Base-by-base conservation (phyloP, 2,888 invertebrate species). In the Athalia circularis region DNA sequence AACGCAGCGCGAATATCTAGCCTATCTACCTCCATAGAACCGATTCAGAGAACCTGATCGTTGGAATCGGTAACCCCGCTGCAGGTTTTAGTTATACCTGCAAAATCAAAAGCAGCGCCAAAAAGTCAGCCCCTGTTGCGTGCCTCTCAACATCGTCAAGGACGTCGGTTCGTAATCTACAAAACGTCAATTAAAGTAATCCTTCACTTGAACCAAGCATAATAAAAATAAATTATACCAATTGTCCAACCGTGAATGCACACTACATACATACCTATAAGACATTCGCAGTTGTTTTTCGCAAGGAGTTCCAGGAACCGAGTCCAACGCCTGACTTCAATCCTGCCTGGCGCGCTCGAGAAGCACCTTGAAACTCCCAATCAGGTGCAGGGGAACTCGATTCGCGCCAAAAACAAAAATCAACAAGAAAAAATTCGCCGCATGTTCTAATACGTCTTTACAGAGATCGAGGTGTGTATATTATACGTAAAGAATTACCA, bases 101-200 rank as follows among this genome's bases (percentile, higher is more conserved):
- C 29, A 29, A 29, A 29, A 29, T 29, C 29, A 29, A 29, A 29
- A 29, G 29, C 29, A 29, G 29, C 29, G 29, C 29, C 29, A 29
- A 29, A 29, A 29, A 29, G 29, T 1, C 29, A 29, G 29, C 29
- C 29, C 9, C 54, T 54, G 54, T n/a, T 54, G 54, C 54, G 29
- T 29, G 29, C 29, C 29, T 29, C 29, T 29, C 29, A 29, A 29
- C 29, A 64, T 43, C 68, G 15, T 54, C 68, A 68, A 68, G 68
- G 68, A 54, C 68, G 52, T 65, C 68, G 68, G 68, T 68, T 68
- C 68, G 68, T 68, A 68, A 68, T 13, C 47, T 48, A 65, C 9
- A 65, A 65, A 65, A 65, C 5, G 13, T 48, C 47, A 65, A 48
- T 65, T 65, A 65, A n/a, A 65, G 4, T 48, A 65, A 48, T 48